Evolutionary conservation across 2,113 vertebrate species (phyloP).

Genomic region (Ariopsis seemanni): DNA sequence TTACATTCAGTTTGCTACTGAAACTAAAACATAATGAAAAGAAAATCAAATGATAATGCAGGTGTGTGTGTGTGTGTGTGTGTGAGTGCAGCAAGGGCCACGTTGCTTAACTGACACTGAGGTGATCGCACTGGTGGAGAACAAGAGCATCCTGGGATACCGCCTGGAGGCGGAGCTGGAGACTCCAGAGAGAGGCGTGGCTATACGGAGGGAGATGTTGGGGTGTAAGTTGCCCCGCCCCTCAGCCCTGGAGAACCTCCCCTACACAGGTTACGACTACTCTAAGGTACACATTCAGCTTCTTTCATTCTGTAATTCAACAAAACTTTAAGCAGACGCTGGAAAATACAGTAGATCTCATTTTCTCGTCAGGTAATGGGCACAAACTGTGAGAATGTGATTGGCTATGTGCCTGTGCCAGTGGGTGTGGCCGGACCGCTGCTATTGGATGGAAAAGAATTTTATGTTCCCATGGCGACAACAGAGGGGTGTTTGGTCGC

Average conservation of each 20-base stretch:
- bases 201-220: constrained; percentile 87
- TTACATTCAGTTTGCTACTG: no score
- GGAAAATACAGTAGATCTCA: neutral
- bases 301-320: no score
- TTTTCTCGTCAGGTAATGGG: constrained; percentile 82
- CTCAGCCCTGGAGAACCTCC: constrained; percentile 83
- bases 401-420: constrained; percentile 94
- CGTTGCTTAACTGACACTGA: constrained; percentile 85
- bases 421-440: constrained; percentile 93
- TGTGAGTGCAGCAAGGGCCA: constrained; percentile 75
- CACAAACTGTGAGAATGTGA: constrained; percentile 95
- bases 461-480: constrained; percentile 94
- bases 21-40: neutral
- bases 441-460: constrained; percentile 86
- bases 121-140: constrained; percentile 83
- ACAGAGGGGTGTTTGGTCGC: constrained; percentile 97
- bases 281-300: constrained; percentile 76
- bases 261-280: constrained; percentile 91
- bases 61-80: constrained; percentile 19
- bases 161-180: constrained; percentile 91
- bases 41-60: neutral
- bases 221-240: constrained; percentile 80
- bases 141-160: constrained; percentile 88
- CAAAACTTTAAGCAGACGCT: neutral
- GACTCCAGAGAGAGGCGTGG: constrained; percentile 88